phyloP scores from a whole-genome alignment of 2,113 vertebrate species.

The Onychorhynchus coronatus region DNA sequence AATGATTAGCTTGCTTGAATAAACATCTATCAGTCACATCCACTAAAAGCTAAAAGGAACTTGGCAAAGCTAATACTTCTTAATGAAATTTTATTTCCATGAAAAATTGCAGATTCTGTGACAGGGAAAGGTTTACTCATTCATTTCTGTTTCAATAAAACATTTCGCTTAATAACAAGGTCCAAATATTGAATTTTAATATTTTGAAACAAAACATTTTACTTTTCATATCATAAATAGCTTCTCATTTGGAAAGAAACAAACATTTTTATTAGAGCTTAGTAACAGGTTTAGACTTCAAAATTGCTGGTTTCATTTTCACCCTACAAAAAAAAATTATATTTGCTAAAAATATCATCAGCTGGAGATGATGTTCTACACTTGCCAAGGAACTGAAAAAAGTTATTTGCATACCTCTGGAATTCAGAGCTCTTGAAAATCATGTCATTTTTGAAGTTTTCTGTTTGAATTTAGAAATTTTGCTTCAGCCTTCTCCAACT shows the following conservation, averaged over 20 bases:
- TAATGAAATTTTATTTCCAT: neutral
- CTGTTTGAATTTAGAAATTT: neutral
- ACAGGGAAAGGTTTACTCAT: neutral
- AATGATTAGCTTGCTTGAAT: neutral
- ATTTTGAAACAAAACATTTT: neutral
- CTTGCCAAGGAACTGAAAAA: neutral
- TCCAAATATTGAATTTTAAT: neutral
- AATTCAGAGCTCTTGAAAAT: conserved; percentile 12
- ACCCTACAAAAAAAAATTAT: neutral
- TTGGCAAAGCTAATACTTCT: neutral
- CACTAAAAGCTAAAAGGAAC: neutral
- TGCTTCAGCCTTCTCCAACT: neutral
- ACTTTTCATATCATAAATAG: neutral
- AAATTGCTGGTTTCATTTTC: conserved; percentile 17
- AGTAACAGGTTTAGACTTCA: neutral
- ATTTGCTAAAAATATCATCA: conserved; percentile 1
- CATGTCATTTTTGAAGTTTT: neutral
- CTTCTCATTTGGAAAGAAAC: neutral
- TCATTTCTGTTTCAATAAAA: neutral
- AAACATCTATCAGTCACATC: neutral
- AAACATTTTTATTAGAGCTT: neutral
- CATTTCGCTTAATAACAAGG: neutral
- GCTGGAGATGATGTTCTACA: neutral
- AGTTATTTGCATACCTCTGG: conserved; percentile 10
- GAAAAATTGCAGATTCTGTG: neutral